A percentile compares a stretch with the other conserved stretches of the same genome.
These are phyloP conservation scores for Aurelia sp. DNA, from an alignment of 30 jellyfish, hydroid and myxozoan species.

Conservation along the genomic window DNA sequence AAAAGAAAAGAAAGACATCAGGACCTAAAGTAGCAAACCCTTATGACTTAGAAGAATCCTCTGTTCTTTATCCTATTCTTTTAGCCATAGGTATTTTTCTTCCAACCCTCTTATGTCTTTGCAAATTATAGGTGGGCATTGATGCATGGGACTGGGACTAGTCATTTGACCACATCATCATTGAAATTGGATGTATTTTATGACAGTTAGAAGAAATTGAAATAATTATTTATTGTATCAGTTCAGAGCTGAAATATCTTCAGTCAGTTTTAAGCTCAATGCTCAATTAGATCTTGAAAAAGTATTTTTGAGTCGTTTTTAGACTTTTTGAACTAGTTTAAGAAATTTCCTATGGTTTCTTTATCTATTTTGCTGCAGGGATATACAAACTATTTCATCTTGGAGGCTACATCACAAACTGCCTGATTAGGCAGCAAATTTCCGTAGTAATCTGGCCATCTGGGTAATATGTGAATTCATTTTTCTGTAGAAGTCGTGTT, in stretches of 20 bases:
- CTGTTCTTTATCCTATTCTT: conserved; percentile 79
- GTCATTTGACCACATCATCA: background rate
- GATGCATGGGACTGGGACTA: background rate
- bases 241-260: conserved; percentile 8
- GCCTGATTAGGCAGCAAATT: too few relatives aligned
- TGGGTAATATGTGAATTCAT: too few relatives aligned
- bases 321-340: background rate
- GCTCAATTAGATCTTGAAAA: background rate
- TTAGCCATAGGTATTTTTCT: conserved; percentile 87
- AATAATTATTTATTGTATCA: conserved; percentile 24
- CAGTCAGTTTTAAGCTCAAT: conserved; percentile 8
- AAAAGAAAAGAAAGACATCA: conserved; percentile 90
- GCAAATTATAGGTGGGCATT: conserved; percentile 57
- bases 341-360: too few relatives aligned
- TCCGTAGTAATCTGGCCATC: too few relatives aligned
- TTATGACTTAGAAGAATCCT: conserved; percentile 79
- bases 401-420: too few relatives aligned
- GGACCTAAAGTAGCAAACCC: conserved; percentile 96
- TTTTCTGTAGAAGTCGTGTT: too few relatives aligned
- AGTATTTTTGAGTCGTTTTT: background rate
- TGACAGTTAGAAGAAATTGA: background rate
- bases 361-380: too few relatives aligned
- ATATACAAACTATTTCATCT: too few relatives aligned
- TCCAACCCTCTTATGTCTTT: conserved; percentile 94
- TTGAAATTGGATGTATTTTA: conserved; percentile 4